Evolutionary conservation across 1,140 invertebrate genomes (phyloP).

Genomic region (Lasioglossum albipes): DNA sequence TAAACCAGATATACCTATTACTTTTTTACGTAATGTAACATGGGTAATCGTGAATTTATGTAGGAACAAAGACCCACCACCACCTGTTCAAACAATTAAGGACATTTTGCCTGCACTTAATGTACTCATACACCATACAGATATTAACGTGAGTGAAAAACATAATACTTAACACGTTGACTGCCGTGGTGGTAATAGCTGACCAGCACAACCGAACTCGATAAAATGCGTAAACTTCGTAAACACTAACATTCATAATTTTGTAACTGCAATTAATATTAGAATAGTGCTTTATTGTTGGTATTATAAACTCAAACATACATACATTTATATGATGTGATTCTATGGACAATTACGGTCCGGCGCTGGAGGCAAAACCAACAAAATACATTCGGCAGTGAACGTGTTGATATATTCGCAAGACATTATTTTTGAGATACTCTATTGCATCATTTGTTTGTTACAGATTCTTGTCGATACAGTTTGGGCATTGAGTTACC

Average conservation of each 20-base stretch:
- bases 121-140: constrained; percentile 95
- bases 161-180: neutral
- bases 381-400: too few species aligned
- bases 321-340: too few species aligned
- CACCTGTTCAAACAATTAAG: constrained; percentile 91
- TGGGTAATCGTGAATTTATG: constrained; percentile 99
- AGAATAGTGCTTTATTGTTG: too few species aligned
- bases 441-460: neutral
- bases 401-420: neutral
- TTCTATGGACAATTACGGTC: too few species aligned
- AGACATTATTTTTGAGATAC: neutral
- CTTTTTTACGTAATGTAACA: constrained; percentile 97
- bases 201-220: too few species aligned
- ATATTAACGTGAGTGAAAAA: constrained; percentile 91
- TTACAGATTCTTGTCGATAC: constrained; percentile 97
- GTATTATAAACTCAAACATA: too few species aligned
- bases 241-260: too few species aligned
- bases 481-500: constrained; percentile 99
- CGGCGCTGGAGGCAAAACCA: too few species aligned
- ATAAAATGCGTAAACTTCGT: too few species aligned
- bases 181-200: too few species aligned
- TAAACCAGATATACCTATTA: constrained; percentile 94
- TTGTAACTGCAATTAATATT: neutral
- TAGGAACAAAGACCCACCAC: constrained; percentile 96
- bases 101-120: constrained; percentile 97